Evolutionary conservation across 2,113 vertebrate species (phyloP), one percentile per base, ranked within the genome.

Genomic region (Agelaius phoeniceus): DNA sequence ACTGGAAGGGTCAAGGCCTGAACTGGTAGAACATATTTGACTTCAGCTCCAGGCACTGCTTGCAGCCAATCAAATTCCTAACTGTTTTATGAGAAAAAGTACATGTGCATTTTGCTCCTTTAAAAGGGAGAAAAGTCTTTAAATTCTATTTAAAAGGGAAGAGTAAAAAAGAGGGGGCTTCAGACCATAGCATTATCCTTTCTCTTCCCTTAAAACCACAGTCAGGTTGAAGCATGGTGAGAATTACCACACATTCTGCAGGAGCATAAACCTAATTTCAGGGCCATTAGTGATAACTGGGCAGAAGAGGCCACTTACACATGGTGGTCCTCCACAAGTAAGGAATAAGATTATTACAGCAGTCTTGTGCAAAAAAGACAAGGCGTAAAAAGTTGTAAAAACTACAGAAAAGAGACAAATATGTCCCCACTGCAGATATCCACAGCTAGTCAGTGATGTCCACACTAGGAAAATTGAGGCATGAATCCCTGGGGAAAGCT

Each of bases 201-300:
- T 94, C 46, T 31, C 31, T 78, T 72, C 23, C 20, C 21, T 66
- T 87, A 55, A 83, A 86, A 82, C 10, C 6, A 71, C 14, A 4
- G 5, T 8, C 30, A 90, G 4, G 7, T 84, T 69, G 37, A 88
- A 76, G 24, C 46, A 24, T 4, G 5, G 13, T 37, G 23, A 41
- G 39, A 89, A 84, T 63, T 21, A 28, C 15, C 0, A 0, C 14
- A 57, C 0, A 0, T 43, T 41, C 15, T 30, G 15, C 22, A 62
- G n/a, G 22, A 89, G 3, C 2, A 14, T 7, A 5, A 43, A 9
- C 5, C 6, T 43, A 3, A 54, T 72, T 93, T 89, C 41, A 27
- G 21, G 28, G 15, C 12, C n/a, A 59, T 18, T 63, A 54, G 11
- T 65, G 37, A 65, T 31, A 85, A 52, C 2, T 1, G 1, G 51